Percentiles rank a stretch among this genome's conserved stretches.
Evolutionary conservation across 1,140 invertebrate genomes (phyloP).

Genomic region (Neuroterus valhalla): DNA sequence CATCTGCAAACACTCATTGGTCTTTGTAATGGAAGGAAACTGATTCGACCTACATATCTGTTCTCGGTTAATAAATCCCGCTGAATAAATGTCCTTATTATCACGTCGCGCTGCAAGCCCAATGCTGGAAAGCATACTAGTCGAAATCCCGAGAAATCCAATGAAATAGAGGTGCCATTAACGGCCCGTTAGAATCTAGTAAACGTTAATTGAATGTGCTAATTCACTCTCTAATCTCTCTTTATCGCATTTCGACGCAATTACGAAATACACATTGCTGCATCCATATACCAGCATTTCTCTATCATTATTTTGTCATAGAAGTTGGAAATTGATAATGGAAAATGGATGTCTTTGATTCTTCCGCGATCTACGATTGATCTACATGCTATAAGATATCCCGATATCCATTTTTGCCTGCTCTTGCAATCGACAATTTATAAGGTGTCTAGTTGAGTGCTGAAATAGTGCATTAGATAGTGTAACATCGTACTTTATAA

Average conservation of each 20-base stretch:
- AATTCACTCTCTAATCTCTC: slow-evolving; percentile 68
- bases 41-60: slow-evolving; percentile 1
- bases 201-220: slow-evolving; percentile 72
- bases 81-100: slow-evolving; percentile 15
- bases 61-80: not conserved
- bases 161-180: slow-evolving; percentile 63
- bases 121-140: slow-evolving; percentile 10
- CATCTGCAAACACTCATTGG: not conserved
- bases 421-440: not conserved
- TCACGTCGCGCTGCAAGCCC: slow-evolving; percentile 6
- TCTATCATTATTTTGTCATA: no score
- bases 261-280: slow-evolving; percentile 60
- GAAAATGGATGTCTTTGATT: no score
- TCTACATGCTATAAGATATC: not conserved
- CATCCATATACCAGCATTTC: not conserved
- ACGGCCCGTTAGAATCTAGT: slow-evolving; percentile 51
- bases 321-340: no score
- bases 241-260: slow-evolving; percentile 69
- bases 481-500: slow-evolving; percentile 20
- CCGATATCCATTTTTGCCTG: slow-evolving; percentile 4
- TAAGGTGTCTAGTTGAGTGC: slow-evolving; percentile 1
- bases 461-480: slow-evolving; percentile 24
- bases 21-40: not conserved
- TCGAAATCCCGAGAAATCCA: slow-evolving; percentile 57
- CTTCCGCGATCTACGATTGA: not conserved